Base-by-base conservation (phyloP, 2,797 vertebrate species). In the Sciurus carolinensis region DNA sequence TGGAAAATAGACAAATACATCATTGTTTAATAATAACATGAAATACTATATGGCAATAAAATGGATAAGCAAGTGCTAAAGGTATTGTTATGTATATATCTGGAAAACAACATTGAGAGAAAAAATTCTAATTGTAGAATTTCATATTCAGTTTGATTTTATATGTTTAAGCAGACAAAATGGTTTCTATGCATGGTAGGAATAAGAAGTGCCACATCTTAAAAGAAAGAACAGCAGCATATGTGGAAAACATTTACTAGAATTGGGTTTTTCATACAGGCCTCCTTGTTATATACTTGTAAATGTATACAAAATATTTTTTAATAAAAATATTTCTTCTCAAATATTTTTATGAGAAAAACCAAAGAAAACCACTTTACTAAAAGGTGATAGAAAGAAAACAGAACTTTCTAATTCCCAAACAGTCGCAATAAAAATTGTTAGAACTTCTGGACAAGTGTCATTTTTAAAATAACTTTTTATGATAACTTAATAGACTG, bases 341-440 rank as follows among this genome's bases (percentile, higher is more conserved):
- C 28, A 67, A 69, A 86, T 39, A 33, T 77, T 76, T 89, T 67
- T 50, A 94, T 52, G 36, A 87, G 28, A 80, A 91, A 93, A 93
- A 77, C 6, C 12, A 80, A 81, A 30, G 4, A 92, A 87, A 73
- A 9, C 57, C 76, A 84, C 42, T 18, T 88, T 66, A 24, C 59
- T 67, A 62, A 85, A 91, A 82, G 8, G 57, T 81, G 36, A n/a
- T 28, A 39, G 28, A 89, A 91, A 59, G 79, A 92, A 92, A 82
- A 69, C 2, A 89, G 18, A 73, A 89, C 59, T 36, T 50, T 81
- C n/a, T 62, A 20, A 69, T 87, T 73, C 69, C 90, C 62, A 87
- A 81, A 86, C 9, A 47, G 4, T 26, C 88, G 39, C 52, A n/a
- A 88, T 33, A 88, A 93, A 75, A 85, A 69, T n/a, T 67, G 30